Evolutionary conservation across 2,888 invertebrate species (phyloP).

Genomic region (Stenoptilia bipunctidactyla): DNA sequence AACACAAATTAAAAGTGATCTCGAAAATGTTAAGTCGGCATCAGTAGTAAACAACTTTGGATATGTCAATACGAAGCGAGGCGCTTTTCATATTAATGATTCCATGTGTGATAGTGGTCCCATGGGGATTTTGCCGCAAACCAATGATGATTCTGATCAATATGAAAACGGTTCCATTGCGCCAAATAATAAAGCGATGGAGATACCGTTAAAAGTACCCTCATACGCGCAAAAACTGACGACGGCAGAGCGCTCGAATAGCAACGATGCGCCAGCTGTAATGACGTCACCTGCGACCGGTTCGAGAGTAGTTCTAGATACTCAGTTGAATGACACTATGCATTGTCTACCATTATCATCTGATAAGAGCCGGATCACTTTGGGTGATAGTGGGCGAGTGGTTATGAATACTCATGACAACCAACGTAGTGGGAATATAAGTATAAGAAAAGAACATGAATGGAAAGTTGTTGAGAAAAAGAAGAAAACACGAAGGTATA

Average conservation of each 20-base stretch:
- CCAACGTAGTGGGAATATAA: not conserved
- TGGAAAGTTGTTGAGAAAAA: not conserved
- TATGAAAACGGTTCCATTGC: not conserved
- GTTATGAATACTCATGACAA: not conserved
- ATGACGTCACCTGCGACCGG: not conserved
- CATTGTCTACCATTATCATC: not conserved
- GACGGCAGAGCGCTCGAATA: not conserved
- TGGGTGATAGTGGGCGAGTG: not conserved
- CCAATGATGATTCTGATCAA: not conserved
- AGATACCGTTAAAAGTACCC: not conserved
- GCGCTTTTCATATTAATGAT: not conserved
- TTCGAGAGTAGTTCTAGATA: not conserved
- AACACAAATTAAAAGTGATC: not conserved
- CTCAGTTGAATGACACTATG: not conserved
- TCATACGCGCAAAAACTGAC: not conserved
- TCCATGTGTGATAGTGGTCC: not conserved
- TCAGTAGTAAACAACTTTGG: not conserved
- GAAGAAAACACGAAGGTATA: not conserved
- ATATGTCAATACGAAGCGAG: not conserved
- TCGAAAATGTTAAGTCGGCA: not conserved
- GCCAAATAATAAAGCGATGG: not conserved
- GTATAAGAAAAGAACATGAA: not conserved
- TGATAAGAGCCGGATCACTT: not conserved
- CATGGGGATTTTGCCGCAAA: not conserved
- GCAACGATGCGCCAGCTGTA: not conserved